Conservation (phyloP, 2,797 vertebrate genomes). For the Craterocephalus amniculus region DNA sequence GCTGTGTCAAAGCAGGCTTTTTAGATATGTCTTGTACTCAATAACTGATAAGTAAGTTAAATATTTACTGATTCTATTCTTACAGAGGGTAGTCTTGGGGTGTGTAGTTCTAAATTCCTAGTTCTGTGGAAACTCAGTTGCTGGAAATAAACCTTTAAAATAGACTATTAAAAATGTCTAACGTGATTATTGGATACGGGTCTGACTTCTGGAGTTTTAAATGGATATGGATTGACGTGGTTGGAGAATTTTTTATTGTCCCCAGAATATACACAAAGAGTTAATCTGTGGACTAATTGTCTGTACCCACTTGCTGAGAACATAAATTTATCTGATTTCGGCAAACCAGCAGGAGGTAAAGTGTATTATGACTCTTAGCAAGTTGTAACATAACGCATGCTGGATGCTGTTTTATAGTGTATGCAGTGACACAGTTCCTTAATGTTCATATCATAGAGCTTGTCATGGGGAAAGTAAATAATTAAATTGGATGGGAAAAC, state of each 20-base stretch:
- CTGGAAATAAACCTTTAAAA: conserved; percentile 22
- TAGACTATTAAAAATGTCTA: conserved; percentile 46
- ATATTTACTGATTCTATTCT: conserved; percentile 31
- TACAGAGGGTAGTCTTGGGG: conserved; percentile 4
- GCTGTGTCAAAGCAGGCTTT: conserved; percentile 19
- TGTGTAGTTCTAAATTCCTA: conserved; percentile 33
- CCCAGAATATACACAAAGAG: conserved; percentile 20
- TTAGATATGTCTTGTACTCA: conserved; percentile 26
- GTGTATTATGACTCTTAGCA: neutral
- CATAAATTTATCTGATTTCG: conserved; percentile 14
- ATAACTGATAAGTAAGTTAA: neutral
- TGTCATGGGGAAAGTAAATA: conserved; percentile 54
- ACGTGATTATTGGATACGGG: conserved; percentile 41
- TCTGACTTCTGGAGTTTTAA: conserved; percentile 45
- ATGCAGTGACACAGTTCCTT: neutral
- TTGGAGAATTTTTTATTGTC: conserved; percentile 38
- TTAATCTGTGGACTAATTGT: conserved; percentile 5
- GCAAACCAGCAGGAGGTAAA: conserved; percentile 18
- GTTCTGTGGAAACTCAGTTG: conserved; percentile 37
- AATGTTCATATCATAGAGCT: conserved; percentile 13
- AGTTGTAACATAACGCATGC: conserved; percentile 10
- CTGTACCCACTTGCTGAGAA: conserved; percentile 4
- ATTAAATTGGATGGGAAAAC: conserved; percentile 38
- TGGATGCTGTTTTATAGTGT: neutral
- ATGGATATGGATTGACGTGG: conserved; percentile 32